Conservation (phyloP, 1,140 invertebrate species). For the Lerema accius region DNA sequence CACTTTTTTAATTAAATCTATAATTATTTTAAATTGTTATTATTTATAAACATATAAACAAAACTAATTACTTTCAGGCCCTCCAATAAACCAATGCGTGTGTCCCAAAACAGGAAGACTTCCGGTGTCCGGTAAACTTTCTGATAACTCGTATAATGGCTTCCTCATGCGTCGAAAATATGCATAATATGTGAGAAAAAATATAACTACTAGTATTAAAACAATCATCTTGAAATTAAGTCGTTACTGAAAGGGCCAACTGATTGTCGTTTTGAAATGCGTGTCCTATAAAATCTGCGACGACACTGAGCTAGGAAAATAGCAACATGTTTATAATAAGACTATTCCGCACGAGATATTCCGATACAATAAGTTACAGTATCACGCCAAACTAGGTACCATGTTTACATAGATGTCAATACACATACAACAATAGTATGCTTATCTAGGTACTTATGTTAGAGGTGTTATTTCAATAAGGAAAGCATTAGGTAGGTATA, state of each 20-base stretch:
- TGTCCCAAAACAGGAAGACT: conserved; percentile 58
- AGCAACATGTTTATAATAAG: conserved; percentile 41
- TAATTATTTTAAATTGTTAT: no score
- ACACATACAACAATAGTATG: background rate
- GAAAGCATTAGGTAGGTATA: conserved; percentile 7
- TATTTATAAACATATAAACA: no score
- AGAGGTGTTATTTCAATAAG: conserved; percentile 4
- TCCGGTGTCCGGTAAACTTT: conserved; percentile 47
- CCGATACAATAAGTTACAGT: conserved; percentile 23
- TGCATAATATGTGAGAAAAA: conserved; percentile 50
- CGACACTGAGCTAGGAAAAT: conserved; percentile 34
- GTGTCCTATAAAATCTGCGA: conserved; percentile 36
- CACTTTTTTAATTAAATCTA: no score
- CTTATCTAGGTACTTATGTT: background rate
- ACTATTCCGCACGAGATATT: conserved; percentile 28
- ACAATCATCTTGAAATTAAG: conserved; percentile 10
- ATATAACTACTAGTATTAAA: conserved; percentile 38
- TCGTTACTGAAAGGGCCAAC: background rate
- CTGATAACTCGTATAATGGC: conserved; percentile 54
- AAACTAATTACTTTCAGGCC: conserved; percentile 68
- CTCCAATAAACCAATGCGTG: conserved; percentile 66
- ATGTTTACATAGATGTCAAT: conserved; percentile 8
- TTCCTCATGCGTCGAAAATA: conserved; percentile 50
- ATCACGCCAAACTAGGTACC: conserved; percentile 8
- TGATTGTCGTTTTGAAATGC: conserved; percentile 5